phyloP scores from a whole-genome alignment of 2,888 invertebrate genomes.

The Ctena decussata region DNA sequence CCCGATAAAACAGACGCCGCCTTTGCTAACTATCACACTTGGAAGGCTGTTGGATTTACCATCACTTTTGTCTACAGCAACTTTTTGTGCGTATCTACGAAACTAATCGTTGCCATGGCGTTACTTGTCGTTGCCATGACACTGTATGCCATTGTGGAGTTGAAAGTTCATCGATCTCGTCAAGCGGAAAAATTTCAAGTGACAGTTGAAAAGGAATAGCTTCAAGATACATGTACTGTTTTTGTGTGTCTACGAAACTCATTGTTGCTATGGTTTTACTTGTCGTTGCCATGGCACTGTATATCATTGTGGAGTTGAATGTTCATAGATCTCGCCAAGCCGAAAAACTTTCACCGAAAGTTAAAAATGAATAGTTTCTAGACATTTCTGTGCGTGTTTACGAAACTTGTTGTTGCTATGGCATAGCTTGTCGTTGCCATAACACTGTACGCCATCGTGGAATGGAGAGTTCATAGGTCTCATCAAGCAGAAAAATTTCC shows the following conservation, averaged over 20 bases:
- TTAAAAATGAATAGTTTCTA: no score
- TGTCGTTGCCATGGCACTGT: conserved; percentile 53
- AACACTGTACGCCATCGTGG: conserved; percentile 63
- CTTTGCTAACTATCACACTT: conserved; percentile 78
- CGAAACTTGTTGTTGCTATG: conserved; percentile 55
- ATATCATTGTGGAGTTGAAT: conserved; percentile 64
- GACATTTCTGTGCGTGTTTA: conserved; percentile 72
- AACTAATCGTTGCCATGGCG: conserved; percentile 56
- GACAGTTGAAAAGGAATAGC: no score
- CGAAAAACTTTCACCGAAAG: no score
- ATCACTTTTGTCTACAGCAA: conserved; percentile 74
- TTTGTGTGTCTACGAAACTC: no score
- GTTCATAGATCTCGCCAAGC: conserved; percentile 17
- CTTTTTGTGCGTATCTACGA: conserved; percentile 70
- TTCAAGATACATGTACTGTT: no score
- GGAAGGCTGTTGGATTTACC: conserved; percentile 75
- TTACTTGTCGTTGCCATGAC: conserved; percentile 57
- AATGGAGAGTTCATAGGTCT: conserved; percentile 46
- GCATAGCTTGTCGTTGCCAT: conserved; percentile 55
- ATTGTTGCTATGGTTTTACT: conserved; percentile 65
- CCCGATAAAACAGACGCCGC: conserved; percentile 73
- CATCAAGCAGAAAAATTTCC: no score
- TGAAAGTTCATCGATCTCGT: conserved; percentile 31
- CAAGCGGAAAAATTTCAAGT: no score
- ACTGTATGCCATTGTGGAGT: conserved; percentile 66